A percentile compares a stretch with the other conserved stretches of the same genome.
Conservation (phyloP, 2,797 vertebrate genomes). For the Hydrolagus colliei region DNA sequence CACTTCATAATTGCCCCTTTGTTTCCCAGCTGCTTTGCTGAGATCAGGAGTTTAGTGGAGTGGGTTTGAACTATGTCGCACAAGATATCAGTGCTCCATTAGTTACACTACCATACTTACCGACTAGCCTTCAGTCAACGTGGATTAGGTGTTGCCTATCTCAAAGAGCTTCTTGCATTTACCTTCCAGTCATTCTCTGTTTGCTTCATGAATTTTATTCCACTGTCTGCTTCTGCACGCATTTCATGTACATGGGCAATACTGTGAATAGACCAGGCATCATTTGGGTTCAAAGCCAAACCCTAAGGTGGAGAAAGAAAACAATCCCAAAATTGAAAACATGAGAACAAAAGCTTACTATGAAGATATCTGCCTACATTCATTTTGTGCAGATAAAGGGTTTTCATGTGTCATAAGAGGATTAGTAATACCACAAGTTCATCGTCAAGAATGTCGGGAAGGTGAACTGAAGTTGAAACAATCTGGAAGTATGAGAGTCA, state of each 20-base stretch:
- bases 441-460: too few relatives aligned
- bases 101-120: not conserved
- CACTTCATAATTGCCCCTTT: not conserved
- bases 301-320: constrained; percentile 51
- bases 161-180: not conserved
- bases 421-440: too few relatives aligned
- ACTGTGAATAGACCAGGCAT: constrained; percentile 80
- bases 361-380: not conserved
- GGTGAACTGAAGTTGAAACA: too few relatives aligned
- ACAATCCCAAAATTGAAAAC: not conserved
- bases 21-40: not conserved
- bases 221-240: constrained; percentile 72
- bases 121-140: not conserved
- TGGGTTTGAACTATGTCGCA: not conserved
- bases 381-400: too few relatives aligned
- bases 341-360: not conserved
- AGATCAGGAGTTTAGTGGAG: not conserved
- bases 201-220: constrained; percentile 73
- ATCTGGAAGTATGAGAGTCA: too few relatives aligned
- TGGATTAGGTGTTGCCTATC: not conserved
- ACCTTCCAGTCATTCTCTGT: constrained; percentile 84
- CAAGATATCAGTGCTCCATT: too few relatives aligned
- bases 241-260: constrained; percentile 85
- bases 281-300: constrained; percentile 63
- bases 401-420: too few relatives aligned